These are phyloP conservation scores for Eulithis prunata DNA, from an alignment of 2,888 invertebrate species.

Conservation along the genomic window DNA sequence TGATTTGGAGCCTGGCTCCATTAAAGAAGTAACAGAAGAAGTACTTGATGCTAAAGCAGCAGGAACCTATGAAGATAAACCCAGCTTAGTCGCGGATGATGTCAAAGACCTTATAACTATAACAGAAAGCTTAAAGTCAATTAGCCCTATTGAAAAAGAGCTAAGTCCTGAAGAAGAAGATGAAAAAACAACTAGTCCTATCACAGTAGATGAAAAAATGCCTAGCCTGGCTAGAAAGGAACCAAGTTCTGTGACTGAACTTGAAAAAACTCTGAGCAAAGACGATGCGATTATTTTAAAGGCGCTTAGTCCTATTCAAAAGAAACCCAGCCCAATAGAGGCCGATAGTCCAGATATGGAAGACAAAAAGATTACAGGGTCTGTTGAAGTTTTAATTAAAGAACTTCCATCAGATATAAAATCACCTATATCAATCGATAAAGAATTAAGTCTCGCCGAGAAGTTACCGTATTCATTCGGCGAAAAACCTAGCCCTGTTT, in stretches of 20 bases:
- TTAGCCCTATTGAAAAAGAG: slow-evolving; percentile 17
- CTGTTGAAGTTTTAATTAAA: background rate
- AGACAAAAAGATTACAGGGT: slow-evolving; percentile 7
- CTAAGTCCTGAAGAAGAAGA: slow-evolving; percentile 28
- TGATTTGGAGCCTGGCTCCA: background rate
- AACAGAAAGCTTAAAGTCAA: background rate
- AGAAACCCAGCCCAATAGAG: slow-evolving; percentile 21
- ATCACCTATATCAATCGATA: slow-evolving; percentile 13
- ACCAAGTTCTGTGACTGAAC: slow-evolving; percentile 9
- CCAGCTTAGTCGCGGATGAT: background rate
- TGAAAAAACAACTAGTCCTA: slow-evolving; percentile 31
- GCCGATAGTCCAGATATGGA: slow-evolving; percentile 9
- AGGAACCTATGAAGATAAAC: slow-evolving; percentile 9
- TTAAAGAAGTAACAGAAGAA: background rate
- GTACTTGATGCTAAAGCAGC: background rate
- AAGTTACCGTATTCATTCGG: slow-evolving; percentile 27
- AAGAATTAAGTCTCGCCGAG: slow-evolving; percentile 21
- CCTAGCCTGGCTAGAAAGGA: slow-evolving; percentile 23
- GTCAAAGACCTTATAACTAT: background rate
- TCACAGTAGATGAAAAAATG: slow-evolving; percentile 30
- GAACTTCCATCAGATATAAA: background rate
- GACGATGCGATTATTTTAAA: background rate
- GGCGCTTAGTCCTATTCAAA: slow-evolving; percentile 34
- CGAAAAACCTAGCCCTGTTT: slow-evolving; percentile 10
- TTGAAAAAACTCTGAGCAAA: slow-evolving; percentile 1